Base-by-base conservation (phyloP, 2,797 vertebrate species). In the Limosa lapponica region DNA sequence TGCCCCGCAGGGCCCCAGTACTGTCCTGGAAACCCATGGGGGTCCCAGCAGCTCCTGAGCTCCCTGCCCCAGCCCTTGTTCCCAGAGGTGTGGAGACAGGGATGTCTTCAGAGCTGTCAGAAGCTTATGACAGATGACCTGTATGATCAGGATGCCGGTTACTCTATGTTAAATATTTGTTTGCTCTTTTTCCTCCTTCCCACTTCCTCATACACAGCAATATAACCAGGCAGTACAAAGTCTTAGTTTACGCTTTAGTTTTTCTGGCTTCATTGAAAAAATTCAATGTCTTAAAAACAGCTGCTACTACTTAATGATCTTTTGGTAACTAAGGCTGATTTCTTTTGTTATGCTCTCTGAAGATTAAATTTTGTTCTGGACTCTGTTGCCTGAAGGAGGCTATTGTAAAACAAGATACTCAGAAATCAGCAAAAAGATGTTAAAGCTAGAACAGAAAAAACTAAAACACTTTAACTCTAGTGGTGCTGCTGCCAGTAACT, bases 251-350 rank as follows among this genome's bases (percentile, higher is more conserved):
- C 23, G 36, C 73, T 93, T 94, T 77, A 71, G 28, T 70, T 94
- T 89, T 95, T 80, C 55, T 93, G 75, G 52, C 87, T 94, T 87
- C 58, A 86, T 41, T 93, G 91, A 77, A 89, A 84, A 94, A 86
- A 70, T 36, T 75, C 51, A 49, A 2, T 81, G 83, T 95, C 89
- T 90, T 67, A 69, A 69, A 84, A 88, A 36, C 88, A 96, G 94
- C 96, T 95, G 88, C 88, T 96, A 94, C 70, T 92, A 87, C 88
- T 96, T 95, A 96, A 95, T 93, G 88, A 95, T 95, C 81, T 87
- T 69, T 81, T 87, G 92, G 90, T 93, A 96, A 94, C 82, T 79
- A 75, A 69, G 81, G 73, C 87, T 59, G 77, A 87, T 93, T 95
- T 91, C 82, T 95, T 96, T 96, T 92, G 95, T 91, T 95, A 89